phyloP scores from a whole-genome alignment of 2,113 vertebrate species.

The Brachypodius melanocephalos region DNA sequence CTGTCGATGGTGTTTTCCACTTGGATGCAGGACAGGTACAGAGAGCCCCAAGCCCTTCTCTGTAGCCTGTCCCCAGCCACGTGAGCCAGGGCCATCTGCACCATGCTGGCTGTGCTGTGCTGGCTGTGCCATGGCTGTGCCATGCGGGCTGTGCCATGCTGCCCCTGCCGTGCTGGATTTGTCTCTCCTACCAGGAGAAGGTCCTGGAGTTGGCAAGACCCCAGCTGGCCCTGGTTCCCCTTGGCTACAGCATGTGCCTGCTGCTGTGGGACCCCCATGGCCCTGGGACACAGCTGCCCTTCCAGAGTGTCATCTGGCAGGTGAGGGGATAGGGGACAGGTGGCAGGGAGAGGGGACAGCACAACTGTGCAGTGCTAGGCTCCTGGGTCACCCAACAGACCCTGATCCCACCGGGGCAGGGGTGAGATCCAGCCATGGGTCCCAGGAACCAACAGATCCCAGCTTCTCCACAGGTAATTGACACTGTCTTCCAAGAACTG shows the following conservation, averaged over 20 bases:
- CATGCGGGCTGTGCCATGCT: not conserved
- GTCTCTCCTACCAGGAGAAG: constrained; percentile 63
- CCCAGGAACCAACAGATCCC: not conserved
- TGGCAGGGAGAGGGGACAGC: not conserved
- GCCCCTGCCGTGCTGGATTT: not conserved
- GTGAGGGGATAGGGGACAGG: constrained; percentile 38
- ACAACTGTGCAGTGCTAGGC: not conserved
- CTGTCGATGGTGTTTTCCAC: not conserved
- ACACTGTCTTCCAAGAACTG: constrained; percentile 58
- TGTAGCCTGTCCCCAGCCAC: not conserved
- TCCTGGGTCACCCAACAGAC: fast-evolving
- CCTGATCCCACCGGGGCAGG: fast-evolving
- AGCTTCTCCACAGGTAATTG: constrained; percentile 59
- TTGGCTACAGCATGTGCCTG: constrained; percentile 76
- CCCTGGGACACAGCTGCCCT: constrained; percentile 1
- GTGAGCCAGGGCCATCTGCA: not conserved
- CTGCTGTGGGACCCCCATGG: constrained; percentile 69
- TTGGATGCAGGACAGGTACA: constrained; percentile 22
- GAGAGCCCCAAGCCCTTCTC: not conserved
- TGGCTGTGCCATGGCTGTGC: not conserved
- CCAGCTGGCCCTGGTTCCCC: constrained; percentile 61
- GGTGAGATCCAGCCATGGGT: fast-evolving
- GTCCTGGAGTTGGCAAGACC: constrained; percentile 71
- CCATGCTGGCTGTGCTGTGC: not conserved
- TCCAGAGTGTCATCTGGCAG: constrained; percentile 70